phyloP scores from a whole-genome alignment of 2,888 invertebrate species.

The Aricia artaxerxes region DNA sequence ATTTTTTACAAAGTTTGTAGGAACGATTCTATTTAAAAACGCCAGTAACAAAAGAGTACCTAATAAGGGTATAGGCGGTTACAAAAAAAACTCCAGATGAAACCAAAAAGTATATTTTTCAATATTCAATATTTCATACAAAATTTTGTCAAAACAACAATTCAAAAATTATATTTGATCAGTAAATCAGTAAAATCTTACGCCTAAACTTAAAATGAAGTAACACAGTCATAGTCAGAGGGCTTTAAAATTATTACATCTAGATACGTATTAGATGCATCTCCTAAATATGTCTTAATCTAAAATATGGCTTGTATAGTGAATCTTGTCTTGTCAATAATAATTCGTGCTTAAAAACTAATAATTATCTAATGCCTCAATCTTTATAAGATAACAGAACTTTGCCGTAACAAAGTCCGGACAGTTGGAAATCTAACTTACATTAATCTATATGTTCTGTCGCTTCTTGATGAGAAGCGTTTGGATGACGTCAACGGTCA shows the following conservation, averaged over 20 bases:
- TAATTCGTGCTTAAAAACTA: background rate
- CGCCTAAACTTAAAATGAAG: background rate
- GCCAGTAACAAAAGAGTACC: too few relatives aligned
- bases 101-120: background rate
- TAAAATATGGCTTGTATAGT: conserved; percentile 11
- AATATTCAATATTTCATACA: background rate
- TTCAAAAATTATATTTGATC: background rate
- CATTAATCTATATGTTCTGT: background rate
- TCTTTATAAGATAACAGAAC: conserved; percentile 1
- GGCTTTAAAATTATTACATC: background rate
- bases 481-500: conserved; percentile 55
- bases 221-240: conserved; percentile 1
- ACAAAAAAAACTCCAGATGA: background rate
- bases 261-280: background rate
- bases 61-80: background rate
- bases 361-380: background rate
- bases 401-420: background rate
- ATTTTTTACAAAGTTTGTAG: background rate
- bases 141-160: background rate
- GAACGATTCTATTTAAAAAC: too few relatives aligned
- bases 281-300: background rate
- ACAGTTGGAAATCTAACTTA: background rate
- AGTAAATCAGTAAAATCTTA: background rate
- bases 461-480: conserved; percentile 40
- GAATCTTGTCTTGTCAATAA: background rate